A percentile compares a stretch with the other conserved stretches of the same genome.
phyloP scores from a whole-genome alignment of 2,797 vertebrate genomes.

The Meda fulgida region DNA sequence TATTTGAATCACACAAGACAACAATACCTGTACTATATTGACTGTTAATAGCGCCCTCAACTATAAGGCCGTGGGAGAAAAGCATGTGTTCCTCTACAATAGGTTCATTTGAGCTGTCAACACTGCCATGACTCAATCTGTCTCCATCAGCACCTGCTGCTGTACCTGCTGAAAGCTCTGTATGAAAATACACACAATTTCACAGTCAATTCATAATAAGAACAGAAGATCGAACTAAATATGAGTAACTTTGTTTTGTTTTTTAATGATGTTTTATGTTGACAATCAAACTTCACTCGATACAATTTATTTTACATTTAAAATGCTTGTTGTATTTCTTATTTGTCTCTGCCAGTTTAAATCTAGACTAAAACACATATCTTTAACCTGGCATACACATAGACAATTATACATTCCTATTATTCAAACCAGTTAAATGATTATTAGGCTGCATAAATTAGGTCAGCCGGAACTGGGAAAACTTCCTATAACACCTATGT shows the following conservation, averaged over 20 bases:
- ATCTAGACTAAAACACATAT: too few relatives aligned
- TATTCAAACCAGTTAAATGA: too few relatives aligned
- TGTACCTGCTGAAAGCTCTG: constrained; percentile 61
- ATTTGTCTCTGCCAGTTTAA: not conserved
- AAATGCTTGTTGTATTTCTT: not conserved
- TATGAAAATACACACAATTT: constrained; percentile 6
- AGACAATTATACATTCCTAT: too few relatives aligned
- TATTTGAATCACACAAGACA: not conserved
- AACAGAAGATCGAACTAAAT: not conserved
- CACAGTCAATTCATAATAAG: not conserved
- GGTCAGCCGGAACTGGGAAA: too few relatives aligned
- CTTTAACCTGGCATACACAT: too few relatives aligned
- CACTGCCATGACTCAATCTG: constrained; percentile 87
- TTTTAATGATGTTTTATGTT: not conserved
- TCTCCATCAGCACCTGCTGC: constrained; percentile 81
- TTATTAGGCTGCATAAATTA: too few relatives aligned
- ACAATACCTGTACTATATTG: constrained; percentile 86
- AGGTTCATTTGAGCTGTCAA: constrained; percentile 87
- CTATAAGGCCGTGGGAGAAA: constrained; percentile 81
- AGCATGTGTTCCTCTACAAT: constrained; percentile 83
- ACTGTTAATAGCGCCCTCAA: constrained; percentile 81
- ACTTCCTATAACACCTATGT: too few relatives aligned
- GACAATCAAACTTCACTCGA: not conserved
- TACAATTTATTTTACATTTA: not conserved
- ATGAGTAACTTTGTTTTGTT: not conserved